Evolutionary conservation across 2,888 invertebrate species (phyloP).

Genomic region (Dinocampus coccinellae): DNA sequence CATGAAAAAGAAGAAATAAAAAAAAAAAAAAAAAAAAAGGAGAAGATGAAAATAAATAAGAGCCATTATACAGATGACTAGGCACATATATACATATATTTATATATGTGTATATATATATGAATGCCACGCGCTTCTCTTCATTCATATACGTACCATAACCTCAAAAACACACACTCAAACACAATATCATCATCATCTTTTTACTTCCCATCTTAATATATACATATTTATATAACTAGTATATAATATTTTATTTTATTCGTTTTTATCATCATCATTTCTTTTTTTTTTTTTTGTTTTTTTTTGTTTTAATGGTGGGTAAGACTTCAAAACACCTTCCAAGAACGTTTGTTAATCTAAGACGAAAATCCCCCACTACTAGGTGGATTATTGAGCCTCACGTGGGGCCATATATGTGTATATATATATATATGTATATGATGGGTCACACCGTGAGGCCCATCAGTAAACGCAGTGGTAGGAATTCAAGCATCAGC

Average conservation of each 20-base stretch:
- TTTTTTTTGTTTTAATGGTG: too few relatives aligned
- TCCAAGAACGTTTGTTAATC: slow-evolving; percentile 24
- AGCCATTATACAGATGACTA: slow-evolving; percentile 29
- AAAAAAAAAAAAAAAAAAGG: too few relatives aligned
- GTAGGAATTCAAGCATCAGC: slow-evolving; percentile 10
- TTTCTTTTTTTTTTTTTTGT: too few relatives aligned
- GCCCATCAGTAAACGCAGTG: neutral
- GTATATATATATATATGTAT: neutral
- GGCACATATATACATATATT: slow-evolving; percentile 13
- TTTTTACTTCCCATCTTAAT: neutral
- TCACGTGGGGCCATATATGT: neutral
- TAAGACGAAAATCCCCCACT: slow-evolving; percentile 18
- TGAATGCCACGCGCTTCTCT: slow-evolving; percentile 26
- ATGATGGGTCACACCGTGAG: neutral
- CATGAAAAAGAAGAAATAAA: slow-evolving; percentile 5
- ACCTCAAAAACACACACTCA: neutral
- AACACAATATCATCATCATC: neutral
- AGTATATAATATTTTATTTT: neutral
- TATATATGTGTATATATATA: slow-evolving; percentile 6
- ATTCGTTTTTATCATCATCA: too few relatives aligned
- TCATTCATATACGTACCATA: slow-evolving; percentile 6
- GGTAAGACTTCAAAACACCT: neutral
- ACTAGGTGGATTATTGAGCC: neutral
- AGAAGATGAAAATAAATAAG: slow-evolving; percentile 13
- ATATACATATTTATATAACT: neutral